phyloP scores from a whole-genome alignment of 2,888 invertebrate genomes.

The Sminthurinus aureus region DNA sequence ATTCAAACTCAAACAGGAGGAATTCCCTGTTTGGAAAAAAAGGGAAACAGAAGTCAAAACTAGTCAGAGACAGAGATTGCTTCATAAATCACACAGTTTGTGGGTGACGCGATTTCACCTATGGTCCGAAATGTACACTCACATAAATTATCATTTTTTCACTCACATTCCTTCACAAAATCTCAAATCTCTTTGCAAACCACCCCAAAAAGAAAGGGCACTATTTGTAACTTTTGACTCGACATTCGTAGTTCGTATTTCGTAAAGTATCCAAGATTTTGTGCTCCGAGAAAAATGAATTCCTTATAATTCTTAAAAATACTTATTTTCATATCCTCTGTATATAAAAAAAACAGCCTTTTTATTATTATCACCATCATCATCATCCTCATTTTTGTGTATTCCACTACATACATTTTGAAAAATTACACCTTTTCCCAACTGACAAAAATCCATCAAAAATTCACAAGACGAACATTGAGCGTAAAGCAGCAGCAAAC shows the following conservation, averaged over 20 bases:
- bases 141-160: conserved; percentile 21
- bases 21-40: conserved; percentile 24
- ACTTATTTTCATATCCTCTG: background rate
- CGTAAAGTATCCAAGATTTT: too few relatives aligned
- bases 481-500: background rate
- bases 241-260: too few relatives aligned
- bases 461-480: background rate
- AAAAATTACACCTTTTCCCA: conserved; percentile 17
- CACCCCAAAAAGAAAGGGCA: background rate
- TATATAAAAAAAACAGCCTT: background rate
- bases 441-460: background rate
- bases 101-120: conserved; percentile 35
- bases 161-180: background rate
- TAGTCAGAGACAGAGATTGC: conserved; percentile 48
- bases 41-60: conserved; percentile 54
- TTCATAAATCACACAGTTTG: conserved; percentile 57
- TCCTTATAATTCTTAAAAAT: too few relatives aligned
- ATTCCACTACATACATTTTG: conserved; percentile 20
- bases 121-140: conserved; percentile 12
- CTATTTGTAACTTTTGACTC: too few relatives aligned
- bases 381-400: background rate
- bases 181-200: background rate
- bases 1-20: background rate
- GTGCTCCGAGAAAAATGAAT: too few relatives aligned
- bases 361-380: background rate